Base-by-base conservation (phyloP, 1,140 invertebrate species). In the Cydia fagiglandana region DNA sequence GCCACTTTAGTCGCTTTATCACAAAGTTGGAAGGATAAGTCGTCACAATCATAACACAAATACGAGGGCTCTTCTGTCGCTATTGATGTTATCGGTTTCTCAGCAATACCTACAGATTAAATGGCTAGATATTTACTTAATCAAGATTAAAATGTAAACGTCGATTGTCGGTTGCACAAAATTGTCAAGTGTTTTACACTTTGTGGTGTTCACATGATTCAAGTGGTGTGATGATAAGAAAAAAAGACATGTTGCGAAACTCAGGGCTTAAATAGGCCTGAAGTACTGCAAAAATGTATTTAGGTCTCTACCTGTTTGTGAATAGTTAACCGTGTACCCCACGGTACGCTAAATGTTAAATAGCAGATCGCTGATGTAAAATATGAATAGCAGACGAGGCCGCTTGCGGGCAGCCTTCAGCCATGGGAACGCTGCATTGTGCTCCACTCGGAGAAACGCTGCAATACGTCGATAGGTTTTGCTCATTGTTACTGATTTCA, bases 401-500 rank as follows among this genome's bases (percentile, higher is more conserved):
- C 81, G 73, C 80, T 64, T 75, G 75, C 66, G 77, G 77, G 75
- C 64, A 78, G 78, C 80, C 79, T 80, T 77, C 74, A 34, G 76
- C 73, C 80, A 83, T 86, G 83, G 81, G 85, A 88, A 85, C 83
- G 73, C 47, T 79, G 81, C 77, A 77, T 81, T 83, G 76, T 80
- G 73, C 73, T 75, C 73, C 77, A 75, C 45, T 74, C 61, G 73
- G 68, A 80, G 78, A 81, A 80, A 81, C 75, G 64, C 73, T 75
- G 74, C 79, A 79, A 82, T 83, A 79, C 74, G 80, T 80, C 80
- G 74, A 84, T 86, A 84, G 81, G 80, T 84, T 85, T 82, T 81
- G 75, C 75, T 79, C 74, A 79, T 81, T 81, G 79, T 83, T 81
- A 75, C 77, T 75, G 75, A 78, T 86, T 83, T 83, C 81, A 78